Conservation (phyloP, 2,113 vertebrate species). For the Nerophis ophidion region DNA sequence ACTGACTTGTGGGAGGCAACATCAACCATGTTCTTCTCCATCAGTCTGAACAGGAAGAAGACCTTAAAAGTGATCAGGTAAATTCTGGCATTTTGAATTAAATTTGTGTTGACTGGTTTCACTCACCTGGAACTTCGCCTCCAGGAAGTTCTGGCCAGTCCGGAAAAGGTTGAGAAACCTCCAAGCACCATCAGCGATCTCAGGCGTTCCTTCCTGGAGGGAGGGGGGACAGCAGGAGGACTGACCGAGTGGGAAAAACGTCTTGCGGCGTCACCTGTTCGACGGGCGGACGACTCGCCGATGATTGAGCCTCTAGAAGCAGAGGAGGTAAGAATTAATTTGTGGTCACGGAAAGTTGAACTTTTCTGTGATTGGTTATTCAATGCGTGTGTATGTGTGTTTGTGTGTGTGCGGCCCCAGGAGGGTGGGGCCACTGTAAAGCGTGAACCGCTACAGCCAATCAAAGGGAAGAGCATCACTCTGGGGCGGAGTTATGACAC, state of each 20-base stretch:
- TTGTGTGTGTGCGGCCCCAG: conserved; percentile 18
- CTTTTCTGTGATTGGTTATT: neutral
- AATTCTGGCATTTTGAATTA: neutral
- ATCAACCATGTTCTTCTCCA: conserved; percentile 3
- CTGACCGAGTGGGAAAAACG: conserved; percentile 93
- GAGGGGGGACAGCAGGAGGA: conserved; percentile 57
- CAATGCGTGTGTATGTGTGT: conserved; percentile 4
- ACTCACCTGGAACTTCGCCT: neutral
- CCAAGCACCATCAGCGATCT: conserved; percentile 90
- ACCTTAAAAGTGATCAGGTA: conserved; percentile 62
- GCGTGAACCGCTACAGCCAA: conserved; percentile 39
- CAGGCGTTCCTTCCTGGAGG: conserved; percentile 90
- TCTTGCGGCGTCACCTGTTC: conserved; percentile 85
- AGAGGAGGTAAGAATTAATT: conserved; percentile 75
- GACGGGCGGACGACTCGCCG: conserved; percentile 85
- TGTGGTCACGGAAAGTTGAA: neutral
- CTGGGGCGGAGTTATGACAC: conserved; percentile 83
- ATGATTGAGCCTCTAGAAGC: conserved; percentile 95
- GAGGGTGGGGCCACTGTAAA: conserved; percentile 30
- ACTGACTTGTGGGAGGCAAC: neutral
- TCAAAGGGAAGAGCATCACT: conserved; percentile 75
- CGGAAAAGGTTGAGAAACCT: conserved; percentile 83
- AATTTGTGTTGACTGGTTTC: neutral
- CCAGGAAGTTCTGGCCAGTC: conserved; percentile 70
- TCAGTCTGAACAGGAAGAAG: conserved; percentile 85